Evolutionary conservation across 1,140 invertebrate species (phyloP).

Genomic region (Anadara kagoshimensis): DNA sequence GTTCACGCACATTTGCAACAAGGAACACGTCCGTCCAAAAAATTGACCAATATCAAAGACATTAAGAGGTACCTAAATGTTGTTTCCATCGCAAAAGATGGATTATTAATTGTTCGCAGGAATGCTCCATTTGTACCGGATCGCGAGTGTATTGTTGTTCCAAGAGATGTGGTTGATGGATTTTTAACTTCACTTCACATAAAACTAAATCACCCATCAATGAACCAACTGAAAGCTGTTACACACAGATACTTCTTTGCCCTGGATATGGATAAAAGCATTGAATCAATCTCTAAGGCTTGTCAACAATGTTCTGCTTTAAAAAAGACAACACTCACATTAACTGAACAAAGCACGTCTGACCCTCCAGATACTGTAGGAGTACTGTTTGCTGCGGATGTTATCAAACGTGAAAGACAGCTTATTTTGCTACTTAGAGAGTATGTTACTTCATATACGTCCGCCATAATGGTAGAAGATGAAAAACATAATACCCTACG

Average conservation of each 20-base stretch:
- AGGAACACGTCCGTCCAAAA: constrained; percentile 20
- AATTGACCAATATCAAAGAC: constrained; percentile 22
- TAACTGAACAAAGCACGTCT: constrained; percentile 20
- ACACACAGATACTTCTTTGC: constrained; percentile 40
- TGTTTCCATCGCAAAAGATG: constrained; percentile 24
- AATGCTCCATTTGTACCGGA: constrained; percentile 9
- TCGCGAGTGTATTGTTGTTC: constrained; percentile 45
- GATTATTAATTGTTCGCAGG: constrained; percentile 28
- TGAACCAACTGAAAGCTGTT: constrained; percentile 28
- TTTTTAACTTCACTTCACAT: constrained; percentile 40
- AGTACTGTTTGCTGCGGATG: constrained; percentile 36
- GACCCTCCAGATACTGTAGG: constrained; percentile 35
- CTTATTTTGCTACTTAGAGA: constrained; percentile 29
- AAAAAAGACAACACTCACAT: constrained; percentile 17
- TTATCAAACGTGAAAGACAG: constrained; percentile 25
- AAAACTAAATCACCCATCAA: constrained; percentile 38
- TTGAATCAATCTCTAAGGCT: constrained; percentile 16
- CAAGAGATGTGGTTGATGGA: constrained; percentile 30
- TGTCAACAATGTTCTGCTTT: constrained; percentile 44
- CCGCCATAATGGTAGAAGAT: constrained; percentile 7
- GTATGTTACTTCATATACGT: constrained; percentile 37
- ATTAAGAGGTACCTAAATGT: constrained; percentile 41
- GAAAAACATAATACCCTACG: constrained; percentile 19
- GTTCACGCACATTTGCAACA: constrained; percentile 9
- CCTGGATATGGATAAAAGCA: constrained; percentile 39